A percentile compares a stretch with the other conserved stretches of the same genome.
These are phyloP conservation scores for Oeneis ivallda DNA, from an alignment of 2,888 invertebrate genomes.

Conservation along the genomic window DNA sequence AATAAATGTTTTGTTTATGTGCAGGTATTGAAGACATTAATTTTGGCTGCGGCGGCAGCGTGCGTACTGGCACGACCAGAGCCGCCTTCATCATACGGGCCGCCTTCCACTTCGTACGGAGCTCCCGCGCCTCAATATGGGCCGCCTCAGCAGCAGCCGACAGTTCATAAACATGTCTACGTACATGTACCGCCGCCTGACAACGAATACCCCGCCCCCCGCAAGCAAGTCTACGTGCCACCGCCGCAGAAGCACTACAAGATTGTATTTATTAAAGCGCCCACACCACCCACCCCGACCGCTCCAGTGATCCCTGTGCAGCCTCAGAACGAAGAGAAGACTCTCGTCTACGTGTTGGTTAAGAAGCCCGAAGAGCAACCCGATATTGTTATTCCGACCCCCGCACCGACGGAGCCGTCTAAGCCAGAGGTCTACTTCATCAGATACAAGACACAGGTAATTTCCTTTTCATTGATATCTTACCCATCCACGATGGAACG, in stretches of 20 bases:
- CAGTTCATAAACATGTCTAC: constrained; percentile 94
- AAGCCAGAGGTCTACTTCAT: constrained; percentile 96
- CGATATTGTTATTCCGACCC: constrained; percentile 89
- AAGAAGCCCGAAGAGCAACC: constrained; percentile 94
- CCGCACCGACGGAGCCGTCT: constrained; percentile 91
- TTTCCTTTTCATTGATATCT: constrained; percentile 27
- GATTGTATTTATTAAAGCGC: constrained; percentile 91
- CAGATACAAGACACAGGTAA: constrained; percentile 92
- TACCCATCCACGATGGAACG: neutral
- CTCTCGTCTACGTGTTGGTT: constrained; percentile 92
- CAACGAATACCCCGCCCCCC: constrained; percentile 87
- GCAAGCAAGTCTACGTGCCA: constrained; percentile 74
- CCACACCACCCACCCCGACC: constrained; percentile 83
- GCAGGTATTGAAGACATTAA: constrained; percentile 74
- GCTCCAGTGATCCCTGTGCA: constrained; percentile 85
- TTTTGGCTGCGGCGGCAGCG: constrained; percentile 68
- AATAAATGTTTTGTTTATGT: constrained; percentile 47
- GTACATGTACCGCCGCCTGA: constrained; percentile 95
- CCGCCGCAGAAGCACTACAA: constrained; percentile 91
- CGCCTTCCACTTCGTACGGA: constrained; percentile 80
- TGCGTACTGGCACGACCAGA: constrained; percentile 79
- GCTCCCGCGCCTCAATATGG: constrained; percentile 85
- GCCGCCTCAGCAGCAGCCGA: constrained; percentile 87
- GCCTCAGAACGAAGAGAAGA: constrained; percentile 94
- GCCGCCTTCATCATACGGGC: constrained; percentile 81